Conservation (phyloP, 2,888 invertebrate genomes). For the Scelioninae gen. 2 region DNA sequence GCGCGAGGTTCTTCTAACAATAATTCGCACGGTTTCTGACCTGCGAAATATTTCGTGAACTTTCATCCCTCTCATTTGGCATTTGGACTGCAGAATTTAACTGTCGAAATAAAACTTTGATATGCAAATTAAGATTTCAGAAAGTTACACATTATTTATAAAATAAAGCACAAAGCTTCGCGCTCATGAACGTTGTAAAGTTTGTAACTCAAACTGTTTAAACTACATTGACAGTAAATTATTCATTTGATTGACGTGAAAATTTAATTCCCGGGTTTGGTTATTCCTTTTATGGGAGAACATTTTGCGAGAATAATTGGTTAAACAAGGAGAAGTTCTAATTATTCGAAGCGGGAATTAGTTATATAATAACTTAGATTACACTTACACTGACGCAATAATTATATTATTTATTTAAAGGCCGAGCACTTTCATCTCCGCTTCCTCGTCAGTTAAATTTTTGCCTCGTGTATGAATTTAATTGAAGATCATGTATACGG, state of each 20-base stretch:
- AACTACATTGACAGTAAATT: no score
- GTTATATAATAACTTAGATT: constrained; percentile 8
- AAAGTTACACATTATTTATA: constrained; percentile 22
- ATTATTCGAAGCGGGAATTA: not conserved
- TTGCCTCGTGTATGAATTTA: constrained; percentile 6
- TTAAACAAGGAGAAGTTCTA: no score
- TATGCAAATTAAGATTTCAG: constrained; percentile 24
- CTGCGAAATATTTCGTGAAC: constrained; percentile 7
- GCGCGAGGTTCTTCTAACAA: constrained; percentile 44
- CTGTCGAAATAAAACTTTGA: constrained; percentile 12
- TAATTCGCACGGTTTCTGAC: constrained; percentile 16
- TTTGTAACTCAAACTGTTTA: no score
- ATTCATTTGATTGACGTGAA: no score
- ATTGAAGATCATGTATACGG: constrained; percentile 28
- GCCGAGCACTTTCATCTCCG: not conserved
- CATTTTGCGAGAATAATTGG: not conserved
- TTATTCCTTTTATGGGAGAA: no score
- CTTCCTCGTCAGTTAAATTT: constrained; percentile 22
- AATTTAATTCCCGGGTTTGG: no score
- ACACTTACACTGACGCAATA: constrained; percentile 1
- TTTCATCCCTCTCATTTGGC: not conserved
- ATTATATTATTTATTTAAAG: constrained; percentile 26
- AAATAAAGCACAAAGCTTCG: no score
- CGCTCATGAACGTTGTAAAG: no score
- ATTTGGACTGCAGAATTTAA: constrained; percentile 9